Evolutionary conservation across 1,140 invertebrate species (phyloP).

Genomic region (Tetragonula clypearis): DNA sequence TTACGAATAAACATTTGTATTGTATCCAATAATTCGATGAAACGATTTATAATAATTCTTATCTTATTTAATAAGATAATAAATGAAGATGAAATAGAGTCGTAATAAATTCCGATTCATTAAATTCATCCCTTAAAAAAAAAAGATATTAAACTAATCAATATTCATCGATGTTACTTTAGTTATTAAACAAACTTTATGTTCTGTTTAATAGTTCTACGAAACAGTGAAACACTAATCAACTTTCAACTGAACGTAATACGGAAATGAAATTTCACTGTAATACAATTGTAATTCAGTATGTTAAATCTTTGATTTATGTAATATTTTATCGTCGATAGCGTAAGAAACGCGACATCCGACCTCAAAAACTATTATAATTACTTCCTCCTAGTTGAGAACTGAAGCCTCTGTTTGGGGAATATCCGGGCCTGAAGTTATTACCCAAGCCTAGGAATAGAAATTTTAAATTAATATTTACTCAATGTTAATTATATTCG

Average conservation of each 20-base stretch:
- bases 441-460: slow-evolving; percentile 75
- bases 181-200: slow-evolving; percentile 26
- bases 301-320: slow-evolving; percentile 52
- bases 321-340: slow-evolving; percentile 39
- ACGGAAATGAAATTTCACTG: slow-evolving; percentile 17
- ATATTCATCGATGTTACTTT: not conserved
- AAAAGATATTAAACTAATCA: not conserved
- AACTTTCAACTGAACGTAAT: slow-evolving; percentile 4
- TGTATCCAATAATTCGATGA: not conserved
- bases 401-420: slow-evolving; percentile 78
- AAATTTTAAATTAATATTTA: slow-evolving; percentile 10
- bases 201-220: slow-evolving; percentile 17
- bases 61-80: not conserved
- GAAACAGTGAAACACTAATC: slow-evolving; percentile 25
- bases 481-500: not conserved
- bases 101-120: not conserved
- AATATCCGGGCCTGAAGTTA: slow-evolving; percentile 80
- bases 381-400: slow-evolving; percentile 80
- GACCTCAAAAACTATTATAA: slow-evolving; percentile 80
- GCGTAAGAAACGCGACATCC: slow-evolving; percentile 61
- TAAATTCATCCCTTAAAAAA: not conserved
- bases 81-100: not conserved
- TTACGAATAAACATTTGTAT: slow-evolving; percentile 9
- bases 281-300: slow-evolving; percentile 23
- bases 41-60: slow-evolving; percentile 12